A percentile compares a stretch with the other conserved stretches of the same genome.
Conservation (phyloP, 2,113 vertebrate species). For the Erythrocercus mccallii region DNA sequence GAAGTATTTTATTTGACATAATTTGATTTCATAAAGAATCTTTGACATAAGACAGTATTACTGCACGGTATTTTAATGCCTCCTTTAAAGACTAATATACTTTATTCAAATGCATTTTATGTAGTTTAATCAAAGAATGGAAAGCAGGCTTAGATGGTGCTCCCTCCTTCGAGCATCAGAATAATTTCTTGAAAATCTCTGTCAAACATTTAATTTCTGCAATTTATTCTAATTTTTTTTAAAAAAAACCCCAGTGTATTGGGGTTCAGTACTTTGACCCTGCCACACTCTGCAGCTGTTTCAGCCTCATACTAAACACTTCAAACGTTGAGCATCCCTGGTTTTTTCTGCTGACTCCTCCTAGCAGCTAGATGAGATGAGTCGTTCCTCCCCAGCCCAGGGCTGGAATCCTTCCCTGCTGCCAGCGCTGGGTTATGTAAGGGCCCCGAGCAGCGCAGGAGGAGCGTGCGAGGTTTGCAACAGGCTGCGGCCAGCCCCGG, state of each 20-base stretch:
- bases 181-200: not conserved
- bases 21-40: not conserved
- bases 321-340: not conserved
- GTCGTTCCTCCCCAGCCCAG: no score
- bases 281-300: not conserved
- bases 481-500: rapidly evolving
- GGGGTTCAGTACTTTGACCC: not conserved
- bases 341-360: not conserved
- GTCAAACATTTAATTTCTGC: not conserved
- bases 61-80: not conserved
- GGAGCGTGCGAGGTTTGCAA: not conserved
- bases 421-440: rapidly evolving
- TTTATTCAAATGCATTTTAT: not conserved
- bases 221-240: not conserved
- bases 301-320: not conserved
- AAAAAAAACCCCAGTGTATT: not conserved
- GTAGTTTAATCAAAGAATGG: not conserved
- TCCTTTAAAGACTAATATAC: not conserved
- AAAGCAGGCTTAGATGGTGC: not conserved
- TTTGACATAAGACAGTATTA: not conserved
- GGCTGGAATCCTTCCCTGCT: not conserved
- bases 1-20: not conserved
- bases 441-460: rapidly evolving
- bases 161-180: not conserved
- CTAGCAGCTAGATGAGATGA: not conserved